Evolutionary conservation across 2,888 invertebrate species (phyloP).

Genomic region (Nasonovia ribisnigri): DNA sequence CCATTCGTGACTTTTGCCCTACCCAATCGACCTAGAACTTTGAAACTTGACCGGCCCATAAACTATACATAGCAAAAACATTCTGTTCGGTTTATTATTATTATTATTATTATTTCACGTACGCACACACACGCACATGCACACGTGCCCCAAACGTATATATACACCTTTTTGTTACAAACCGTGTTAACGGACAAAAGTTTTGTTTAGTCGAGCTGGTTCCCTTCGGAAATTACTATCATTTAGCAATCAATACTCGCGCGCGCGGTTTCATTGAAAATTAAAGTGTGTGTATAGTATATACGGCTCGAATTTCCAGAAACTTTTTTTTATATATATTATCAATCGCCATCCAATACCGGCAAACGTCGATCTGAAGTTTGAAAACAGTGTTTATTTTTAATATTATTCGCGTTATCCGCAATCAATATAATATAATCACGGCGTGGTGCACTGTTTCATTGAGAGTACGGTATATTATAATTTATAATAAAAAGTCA

Average conservation of each 20-base stretch:
- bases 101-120: background rate
- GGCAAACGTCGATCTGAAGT: background rate
- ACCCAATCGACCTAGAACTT: constrained; percentile 47
- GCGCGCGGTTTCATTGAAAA: background rate
- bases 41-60: constrained; percentile 44
- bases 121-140: background rate
- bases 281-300: background rate
- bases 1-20: constrained; percentile 57
- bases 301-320: background rate
- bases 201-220: background rate
- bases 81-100: constrained; percentile 26
- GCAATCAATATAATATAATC: background rate
- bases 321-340: background rate
- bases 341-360: background rate
- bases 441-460: background rate
- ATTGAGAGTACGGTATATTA: background rate
- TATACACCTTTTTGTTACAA: background rate
- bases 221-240: constrained; percentile 14
- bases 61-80: constrained; percentile 14
- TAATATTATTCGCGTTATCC: background rate
- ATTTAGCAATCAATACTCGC: background rate
- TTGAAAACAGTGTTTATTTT: background rate
- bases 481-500: background rate
- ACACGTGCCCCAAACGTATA: background rate
- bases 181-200: background rate